phyloP scores from a whole-genome alignment of 1,140 invertebrate genomes.

The Drosophila virilis region DNA sequence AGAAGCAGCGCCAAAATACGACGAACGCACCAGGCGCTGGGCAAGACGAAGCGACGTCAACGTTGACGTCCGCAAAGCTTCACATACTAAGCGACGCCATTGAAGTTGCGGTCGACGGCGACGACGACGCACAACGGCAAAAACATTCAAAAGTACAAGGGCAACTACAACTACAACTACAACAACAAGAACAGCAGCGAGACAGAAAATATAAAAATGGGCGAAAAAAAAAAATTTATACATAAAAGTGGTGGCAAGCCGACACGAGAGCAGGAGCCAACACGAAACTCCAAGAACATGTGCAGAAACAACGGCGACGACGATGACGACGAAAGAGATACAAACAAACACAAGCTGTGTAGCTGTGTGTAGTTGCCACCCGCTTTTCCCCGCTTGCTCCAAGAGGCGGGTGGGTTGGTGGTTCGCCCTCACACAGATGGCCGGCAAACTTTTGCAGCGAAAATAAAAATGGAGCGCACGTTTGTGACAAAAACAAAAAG shows the following conservation, averaged over 20 bases:
- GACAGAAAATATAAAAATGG: slow-evolving; percentile 75
- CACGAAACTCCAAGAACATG: slow-evolving; percentile 80
- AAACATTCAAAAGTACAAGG: slow-evolving; percentile 78
- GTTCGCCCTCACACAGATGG: slow-evolving; percentile 53
- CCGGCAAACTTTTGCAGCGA: slow-evolving; percentile 77
- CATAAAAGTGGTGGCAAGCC: slow-evolving; percentile 57
- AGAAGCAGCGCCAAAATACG: slow-evolving; percentile 53
- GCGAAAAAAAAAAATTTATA: slow-evolving; percentile 67
- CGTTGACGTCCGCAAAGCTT: slow-evolving; percentile 62
- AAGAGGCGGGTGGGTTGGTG: slow-evolving; percentile 1
- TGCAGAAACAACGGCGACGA: slow-evolving; percentile 76
- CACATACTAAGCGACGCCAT: slow-evolving; percentile 51
- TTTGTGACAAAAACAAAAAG: slow-evolving; percentile 76
- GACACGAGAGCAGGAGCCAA: slow-evolving; percentile 41
- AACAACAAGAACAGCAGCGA: slow-evolving; percentile 38
- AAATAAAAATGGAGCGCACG: slow-evolving; percentile 82
- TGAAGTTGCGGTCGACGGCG: slow-evolving; percentile 70
- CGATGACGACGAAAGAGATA: slow-evolving; percentile 68
- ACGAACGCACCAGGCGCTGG: slow-evolving; percentile 50
- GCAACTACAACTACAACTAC: slow-evolving; percentile 66
- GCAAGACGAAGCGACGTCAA: slow-evolving; percentile 61
- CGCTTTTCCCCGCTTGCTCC: slow-evolving; percentile 48
- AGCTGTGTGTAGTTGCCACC: slow-evolving; percentile 30
- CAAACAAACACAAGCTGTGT: slow-evolving; percentile 60
- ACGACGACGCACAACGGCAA: slow-evolving; percentile 44